Evolutionary conservation across 1,140 invertebrate genomes (phyloP).

Genomic region (Drosophila neocordata): DNA sequence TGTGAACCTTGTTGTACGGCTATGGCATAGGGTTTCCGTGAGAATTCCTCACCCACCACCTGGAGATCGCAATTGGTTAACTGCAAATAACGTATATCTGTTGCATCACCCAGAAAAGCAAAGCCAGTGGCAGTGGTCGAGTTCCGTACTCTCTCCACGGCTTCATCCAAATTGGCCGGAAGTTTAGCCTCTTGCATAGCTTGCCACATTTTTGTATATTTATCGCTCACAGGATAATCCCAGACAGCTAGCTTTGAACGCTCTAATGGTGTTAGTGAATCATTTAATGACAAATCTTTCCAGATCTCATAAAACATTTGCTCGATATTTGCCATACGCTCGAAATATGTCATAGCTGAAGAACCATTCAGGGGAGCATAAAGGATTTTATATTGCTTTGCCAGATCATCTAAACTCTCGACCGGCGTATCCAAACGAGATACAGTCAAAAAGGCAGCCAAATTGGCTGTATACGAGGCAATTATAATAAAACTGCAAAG

Average conservation of each 20-base stretch:
- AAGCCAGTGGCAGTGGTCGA: slow-evolving; percentile 91
- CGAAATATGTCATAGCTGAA: slow-evolving; percentile 95
- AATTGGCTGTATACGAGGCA: slow-evolving; percentile 98
- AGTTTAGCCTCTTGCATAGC: slow-evolving; percentile 96
- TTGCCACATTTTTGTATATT: slow-evolving; percentile 99
- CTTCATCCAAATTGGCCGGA: slow-evolving; percentile 90
- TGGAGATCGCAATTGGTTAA: slow-evolving; percentile 96
- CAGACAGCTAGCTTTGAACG: slow-evolving; percentile 97
- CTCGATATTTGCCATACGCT: slow-evolving; percentile 98
- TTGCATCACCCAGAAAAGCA: slow-evolving; percentile 97
- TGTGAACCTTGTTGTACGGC: slow-evolving; percentile 98
- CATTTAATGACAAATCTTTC: slow-evolving; percentile 98
- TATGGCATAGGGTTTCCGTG: slow-evolving; percentile 97
- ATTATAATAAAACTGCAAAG: slow-evolving; percentile 93
- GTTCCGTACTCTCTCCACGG: slow-evolving; percentile 89
- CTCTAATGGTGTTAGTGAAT: slow-evolving; percentile 94
- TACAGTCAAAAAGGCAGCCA: slow-evolving; percentile 97
- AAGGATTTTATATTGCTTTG: slow-evolving; percentile 97
- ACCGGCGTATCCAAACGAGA: slow-evolving; percentile 96
- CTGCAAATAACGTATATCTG: slow-evolving; percentile 93
- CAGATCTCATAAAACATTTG: slow-evolving; percentile 97
- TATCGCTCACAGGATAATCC: slow-evolving; percentile 99
- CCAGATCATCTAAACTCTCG: slow-evolving; percentile 95
- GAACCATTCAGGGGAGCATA: slow-evolving; percentile 93
- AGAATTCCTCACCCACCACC: slow-evolving; percentile 97